A percentile compares a stretch with the other conserved stretches of the same genome.
phyloP scores from a whole-genome alignment of 2,113 vertebrate species.

The Andinoacara biseriatus region DNA sequence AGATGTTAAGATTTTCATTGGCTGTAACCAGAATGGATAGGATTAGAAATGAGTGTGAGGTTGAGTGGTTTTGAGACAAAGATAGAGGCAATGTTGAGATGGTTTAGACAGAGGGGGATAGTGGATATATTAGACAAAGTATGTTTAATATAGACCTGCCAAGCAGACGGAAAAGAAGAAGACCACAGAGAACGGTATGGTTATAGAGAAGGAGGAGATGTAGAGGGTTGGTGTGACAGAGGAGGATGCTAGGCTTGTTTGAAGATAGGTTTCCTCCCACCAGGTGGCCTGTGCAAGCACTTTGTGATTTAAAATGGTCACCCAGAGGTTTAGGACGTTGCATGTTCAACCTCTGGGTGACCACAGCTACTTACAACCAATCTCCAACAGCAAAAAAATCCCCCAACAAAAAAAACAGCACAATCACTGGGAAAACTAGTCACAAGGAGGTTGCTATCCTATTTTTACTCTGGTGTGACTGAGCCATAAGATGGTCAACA shows the following conservation, averaged over 20 bases:
- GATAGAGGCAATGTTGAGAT: neutral
- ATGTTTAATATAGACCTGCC: neutral
- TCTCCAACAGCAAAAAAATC: neutral
- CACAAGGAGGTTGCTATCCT: too few relatives aligned
- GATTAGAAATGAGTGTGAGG: neutral
- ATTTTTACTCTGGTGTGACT: too few relatives aligned
- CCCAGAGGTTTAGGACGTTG: too few relatives aligned
- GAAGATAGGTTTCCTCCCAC: neutral
- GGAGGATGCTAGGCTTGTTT: neutral
- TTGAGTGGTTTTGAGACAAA: neutral
- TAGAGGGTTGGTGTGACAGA: neutral
- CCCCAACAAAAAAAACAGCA: too few relatives aligned
- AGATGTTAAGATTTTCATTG: neutral
- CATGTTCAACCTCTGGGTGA: too few relatives aligned
- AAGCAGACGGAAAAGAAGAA: neutral
- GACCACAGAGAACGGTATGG: neutral
- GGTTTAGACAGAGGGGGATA: neutral
- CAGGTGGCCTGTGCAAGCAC: neutral
- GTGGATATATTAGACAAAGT: neutral
- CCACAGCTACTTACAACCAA: neutral
- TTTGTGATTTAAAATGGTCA: fast-evolving
- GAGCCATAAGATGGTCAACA: too few relatives aligned
- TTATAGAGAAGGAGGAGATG: neutral
- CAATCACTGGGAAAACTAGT: too few relatives aligned
- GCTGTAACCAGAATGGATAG: neutral